phyloP scores from a whole-genome alignment of 1,140 invertebrate species.

The Bilobella aurantiaca region DNA sequence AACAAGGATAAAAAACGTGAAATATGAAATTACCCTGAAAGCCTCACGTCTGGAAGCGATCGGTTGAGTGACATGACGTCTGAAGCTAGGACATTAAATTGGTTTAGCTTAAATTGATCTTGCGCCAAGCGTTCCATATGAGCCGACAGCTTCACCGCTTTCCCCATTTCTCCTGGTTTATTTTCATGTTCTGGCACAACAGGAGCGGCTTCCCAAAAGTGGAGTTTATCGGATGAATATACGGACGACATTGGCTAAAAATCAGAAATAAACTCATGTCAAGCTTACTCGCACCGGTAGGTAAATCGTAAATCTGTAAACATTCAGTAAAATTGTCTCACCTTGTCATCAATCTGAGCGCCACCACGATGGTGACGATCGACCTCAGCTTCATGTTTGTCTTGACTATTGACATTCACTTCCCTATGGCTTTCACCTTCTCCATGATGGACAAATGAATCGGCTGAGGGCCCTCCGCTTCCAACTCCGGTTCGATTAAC shows the following conservation, averaged over 20 bases:
- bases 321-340: background rate
- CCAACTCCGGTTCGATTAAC: conserved; percentile 41
- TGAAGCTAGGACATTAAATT: conserved; percentile 96
- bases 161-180: conserved; percentile 76
- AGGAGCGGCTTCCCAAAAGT: conserved; percentile 60
- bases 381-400: conserved; percentile 25
- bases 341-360: conserved; percentile 2
- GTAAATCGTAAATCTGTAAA: background rate
- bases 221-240: conserved; percentile 43
- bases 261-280: background rate
- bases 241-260: conserved; percentile 4
- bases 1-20: too few species aligned
- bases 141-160: conserved; percentile 71
- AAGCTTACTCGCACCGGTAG: background rate
- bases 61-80: conserved; percentile 96
- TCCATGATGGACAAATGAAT: conserved; percentile 28
- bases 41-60: conserved; percentile 84
- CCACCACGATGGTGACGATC: conserved; percentile 8
- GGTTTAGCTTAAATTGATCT: conserved; percentile 93
- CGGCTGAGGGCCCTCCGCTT: conserved; percentile 26
- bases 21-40: conserved; percentile 80
- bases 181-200: conserved; percentile 55
- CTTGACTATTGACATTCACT: conserved; percentile 11
- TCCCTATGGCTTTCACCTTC: conserved; percentile 17
- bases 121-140: conserved; percentile 77